Base-by-base conservation (phyloP, 2,888 invertebrate species). In the Drosophila subquinaria region DNA sequence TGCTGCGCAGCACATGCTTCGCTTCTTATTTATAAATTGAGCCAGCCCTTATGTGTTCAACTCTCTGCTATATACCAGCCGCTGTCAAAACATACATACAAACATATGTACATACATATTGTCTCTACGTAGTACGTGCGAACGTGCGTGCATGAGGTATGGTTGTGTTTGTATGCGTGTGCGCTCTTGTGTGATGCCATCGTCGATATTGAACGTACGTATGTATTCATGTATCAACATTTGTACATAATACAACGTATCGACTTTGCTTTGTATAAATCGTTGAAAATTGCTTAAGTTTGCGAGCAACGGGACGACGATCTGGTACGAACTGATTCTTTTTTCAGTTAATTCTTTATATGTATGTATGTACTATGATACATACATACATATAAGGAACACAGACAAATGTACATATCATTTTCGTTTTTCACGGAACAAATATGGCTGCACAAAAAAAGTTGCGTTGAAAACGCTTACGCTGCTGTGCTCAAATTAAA, bases 21-120 rank as follows among this genome's bases (percentile, higher is more conserved):
- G 79, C 71, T 80, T 82, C 81, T 85, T 89, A 85, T 89, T 83
- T 86, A 82, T 85, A 82, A 82, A 89, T 86, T 89, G 78, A 88
- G 86, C 88, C 85, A 89, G 89, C 88, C 88, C 89, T 84, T 88
- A 85, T 88, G 82, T 88, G 78, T 69, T 84, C 72, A 82, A 88
- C 83, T 82, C 88, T 79, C 77, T 69, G 86, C 74, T 88, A 86
- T 89, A 20, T 86, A 73, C 82, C 74, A 77, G 67, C 62, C 73
- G 57, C 51, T 71, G 74, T 73, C 77, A 61, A 76, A 69, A 81
- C 86, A 82, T 66, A 73, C 53, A 38, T 59, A 69, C 64, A 68
- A 66, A 77, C 62, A 64, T 73, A 78, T 60, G 11, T 35, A 77
- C 62, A 64, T 38, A 69, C 60, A 69, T 69, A 76, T 67, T 68